Evolutionary conservation across 1,140 invertebrate species (phyloP).

Genomic region (Anastatus disparis): DNA sequence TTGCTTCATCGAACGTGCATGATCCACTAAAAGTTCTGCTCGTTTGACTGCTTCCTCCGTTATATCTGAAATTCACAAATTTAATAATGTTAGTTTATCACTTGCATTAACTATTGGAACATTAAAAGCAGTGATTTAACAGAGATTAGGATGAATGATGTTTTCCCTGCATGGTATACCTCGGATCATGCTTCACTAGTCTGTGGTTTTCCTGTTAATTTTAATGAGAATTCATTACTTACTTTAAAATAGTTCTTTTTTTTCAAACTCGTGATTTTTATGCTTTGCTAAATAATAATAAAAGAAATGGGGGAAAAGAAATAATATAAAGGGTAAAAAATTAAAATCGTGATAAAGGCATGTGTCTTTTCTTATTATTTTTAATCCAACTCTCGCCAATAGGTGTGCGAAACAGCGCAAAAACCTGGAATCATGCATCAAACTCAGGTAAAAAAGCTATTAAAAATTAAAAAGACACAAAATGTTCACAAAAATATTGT

Average conservation of each 20-base stretch:
- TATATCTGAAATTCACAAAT: conserved; percentile 62
- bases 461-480: conserved; percentile 50
- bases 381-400: conserved; percentile 30
- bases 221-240: conserved; percentile 63
- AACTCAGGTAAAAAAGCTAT: conserved; percentile 54
- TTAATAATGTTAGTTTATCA: conserved; percentile 43
- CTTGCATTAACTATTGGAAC: conserved; percentile 47
- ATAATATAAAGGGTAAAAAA: conserved; percentile 43
- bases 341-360: conserved; percentile 39
- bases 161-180: conserved; percentile 65
- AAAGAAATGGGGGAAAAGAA: conserved; percentile 37
- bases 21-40: conserved; percentile 57
- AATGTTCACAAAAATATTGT: conserved; percentile 37
- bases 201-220: conserved; percentile 65
- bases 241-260: conserved; percentile 53
- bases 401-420: conserved; percentile 56
- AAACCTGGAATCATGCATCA: conserved; percentile 65
- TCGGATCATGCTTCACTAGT: conserved; percentile 66
- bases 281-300: conserved; percentile 58
- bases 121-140: conserved; percentile 67
- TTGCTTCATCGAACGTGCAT: conserved; percentile 48
- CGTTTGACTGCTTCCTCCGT: conserved; percentile 63
- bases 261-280: conserved; percentile 57
- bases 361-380: conserved; percentile 27
- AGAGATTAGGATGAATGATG: conserved; percentile 67